Percentiles rank a stretch among this genome's conserved stretches.
Evolutionary conservation across 1,140 invertebrate species (phyloP).

Genomic region (Bilobella aurantiaca): DNA sequence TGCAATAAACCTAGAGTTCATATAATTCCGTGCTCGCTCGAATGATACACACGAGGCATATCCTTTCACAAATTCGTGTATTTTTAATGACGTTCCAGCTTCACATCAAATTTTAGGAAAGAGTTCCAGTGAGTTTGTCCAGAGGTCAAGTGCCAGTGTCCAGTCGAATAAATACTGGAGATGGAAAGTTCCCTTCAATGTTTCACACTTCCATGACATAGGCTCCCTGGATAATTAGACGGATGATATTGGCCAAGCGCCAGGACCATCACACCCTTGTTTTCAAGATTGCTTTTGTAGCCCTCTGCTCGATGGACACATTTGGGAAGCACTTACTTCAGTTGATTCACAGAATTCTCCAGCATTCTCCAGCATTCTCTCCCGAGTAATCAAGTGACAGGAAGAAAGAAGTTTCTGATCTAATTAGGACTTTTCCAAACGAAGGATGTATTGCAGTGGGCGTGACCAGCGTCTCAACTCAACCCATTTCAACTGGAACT

Average conservation of each 20-base stretch:
- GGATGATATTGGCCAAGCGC: constrained; percentile 33
- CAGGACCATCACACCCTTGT: no score
- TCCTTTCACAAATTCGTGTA: no score
- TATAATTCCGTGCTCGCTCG: no score
- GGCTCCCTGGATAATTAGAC: constrained; percentile 31
- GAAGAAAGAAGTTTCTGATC: neutral
- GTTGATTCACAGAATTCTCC: neutral
- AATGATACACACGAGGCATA: no score
- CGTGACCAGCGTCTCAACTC: neutral
- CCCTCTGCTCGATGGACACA: neutral
- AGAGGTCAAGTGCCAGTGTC: neutral
- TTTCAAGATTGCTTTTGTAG: no score
- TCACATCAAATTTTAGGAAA: no score
- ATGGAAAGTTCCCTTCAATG: constrained; percentile 29
- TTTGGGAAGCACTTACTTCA: neutral
- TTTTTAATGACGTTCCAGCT: no score
- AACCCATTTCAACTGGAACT: neutral
- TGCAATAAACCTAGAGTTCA: no score
- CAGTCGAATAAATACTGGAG: neutral
- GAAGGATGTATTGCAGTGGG: neutral
- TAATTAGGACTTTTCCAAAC: neutral
- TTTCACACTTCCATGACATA: constrained; percentile 14
- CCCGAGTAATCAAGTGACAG: neutral
- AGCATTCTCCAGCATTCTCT: neutral
- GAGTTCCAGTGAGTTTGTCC: neutral